Conservation (phyloP, 1,140 invertebrate species). For the Drosophila watanabei region DNA sequence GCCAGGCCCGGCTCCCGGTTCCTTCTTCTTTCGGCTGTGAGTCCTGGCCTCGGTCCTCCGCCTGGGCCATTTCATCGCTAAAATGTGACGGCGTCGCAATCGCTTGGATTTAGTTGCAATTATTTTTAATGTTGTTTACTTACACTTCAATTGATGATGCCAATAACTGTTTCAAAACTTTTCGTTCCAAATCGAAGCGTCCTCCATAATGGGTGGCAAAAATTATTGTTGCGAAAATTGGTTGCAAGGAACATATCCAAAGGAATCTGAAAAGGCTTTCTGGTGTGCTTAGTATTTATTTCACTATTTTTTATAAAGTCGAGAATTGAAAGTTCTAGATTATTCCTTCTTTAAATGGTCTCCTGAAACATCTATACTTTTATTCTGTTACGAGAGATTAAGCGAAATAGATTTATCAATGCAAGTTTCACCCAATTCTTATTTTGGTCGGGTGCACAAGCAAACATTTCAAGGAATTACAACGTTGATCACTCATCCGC, state of each 20-base stretch:
- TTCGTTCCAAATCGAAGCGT: conserved; percentile 66
- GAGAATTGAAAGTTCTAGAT: too few species aligned
- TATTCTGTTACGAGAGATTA: not conserved
- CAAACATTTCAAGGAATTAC: not conserved
- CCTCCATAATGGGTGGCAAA: conserved; percentile 23
- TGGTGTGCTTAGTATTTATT: not conserved
- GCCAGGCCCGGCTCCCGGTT: conserved; percentile 32
- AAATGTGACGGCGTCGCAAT: conserved; percentile 82
- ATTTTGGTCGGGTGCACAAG: too few species aligned
- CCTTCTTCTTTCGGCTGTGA: conserved; percentile 11
- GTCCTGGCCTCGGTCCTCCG: conserved; percentile 18
- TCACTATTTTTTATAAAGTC: not conserved
- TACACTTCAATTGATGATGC: conserved; percentile 83
- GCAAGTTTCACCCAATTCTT: not conserved
- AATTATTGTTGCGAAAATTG: conserved; percentile 44
- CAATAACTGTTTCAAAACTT: conserved; percentile 82
- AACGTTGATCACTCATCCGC: not conserved
- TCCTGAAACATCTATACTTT: not conserved
- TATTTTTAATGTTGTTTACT: conserved; percentile 85
- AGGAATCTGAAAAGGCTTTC: conserved; percentile 7
- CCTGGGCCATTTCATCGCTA: conserved; percentile 66
- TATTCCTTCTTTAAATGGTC: not conserved
- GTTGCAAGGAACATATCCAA: conserved; percentile 21
- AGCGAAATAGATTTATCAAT: not conserved
- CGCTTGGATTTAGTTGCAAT: conserved; percentile 82